phyloP scores from a whole-genome alignment of 2,888 invertebrate genomes.

The Dione juno region DNA sequence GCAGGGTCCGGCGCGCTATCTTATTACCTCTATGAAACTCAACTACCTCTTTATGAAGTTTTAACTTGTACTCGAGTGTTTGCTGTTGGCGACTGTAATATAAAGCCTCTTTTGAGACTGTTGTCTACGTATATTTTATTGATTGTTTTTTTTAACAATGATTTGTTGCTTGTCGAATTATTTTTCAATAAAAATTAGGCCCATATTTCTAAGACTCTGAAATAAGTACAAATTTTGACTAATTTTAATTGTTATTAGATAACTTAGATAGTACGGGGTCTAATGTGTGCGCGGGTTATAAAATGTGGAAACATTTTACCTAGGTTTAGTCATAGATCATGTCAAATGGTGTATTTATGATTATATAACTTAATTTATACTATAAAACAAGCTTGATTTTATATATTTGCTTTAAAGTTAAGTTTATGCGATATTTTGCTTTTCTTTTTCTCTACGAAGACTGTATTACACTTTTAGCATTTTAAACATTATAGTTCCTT shows the following conservation, averaged over 20 bases:
- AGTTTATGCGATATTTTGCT: background rate
- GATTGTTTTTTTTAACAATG: constrained; percentile 72
- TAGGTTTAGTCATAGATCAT: constrained; percentile 66
- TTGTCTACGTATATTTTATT: constrained; percentile 81
- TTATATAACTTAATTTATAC: background rate
- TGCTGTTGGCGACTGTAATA: constrained; percentile 73
- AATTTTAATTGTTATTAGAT: constrained; percentile 80
- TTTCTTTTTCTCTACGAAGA: background rate
- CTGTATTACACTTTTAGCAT: constrained; percentile 3
- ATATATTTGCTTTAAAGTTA: background rate
- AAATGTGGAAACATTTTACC: constrained; percentile 56
- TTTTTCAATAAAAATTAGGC: constrained; percentile 60
- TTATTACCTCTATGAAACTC: constrained; percentile 76
- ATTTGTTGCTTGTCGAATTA: constrained; percentile 72
- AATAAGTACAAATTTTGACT: constrained; percentile 83
- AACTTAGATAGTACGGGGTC: constrained; percentile 65
- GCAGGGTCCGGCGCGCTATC: constrained; percentile 77
- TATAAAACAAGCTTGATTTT: background rate
- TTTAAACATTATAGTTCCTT: background rate
- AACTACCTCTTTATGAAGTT: constrained; percentile 82
- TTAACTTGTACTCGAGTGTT: constrained; percentile 71
- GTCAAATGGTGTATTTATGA: constrained; percentile 48
- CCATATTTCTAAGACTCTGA: constrained; percentile 75
- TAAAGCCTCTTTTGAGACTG: constrained; percentile 75
- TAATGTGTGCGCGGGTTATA: constrained; percentile 57